Conservation (phyloP, 2,113 vertebrate species). For the Laticauda laticaudata region DNA sequence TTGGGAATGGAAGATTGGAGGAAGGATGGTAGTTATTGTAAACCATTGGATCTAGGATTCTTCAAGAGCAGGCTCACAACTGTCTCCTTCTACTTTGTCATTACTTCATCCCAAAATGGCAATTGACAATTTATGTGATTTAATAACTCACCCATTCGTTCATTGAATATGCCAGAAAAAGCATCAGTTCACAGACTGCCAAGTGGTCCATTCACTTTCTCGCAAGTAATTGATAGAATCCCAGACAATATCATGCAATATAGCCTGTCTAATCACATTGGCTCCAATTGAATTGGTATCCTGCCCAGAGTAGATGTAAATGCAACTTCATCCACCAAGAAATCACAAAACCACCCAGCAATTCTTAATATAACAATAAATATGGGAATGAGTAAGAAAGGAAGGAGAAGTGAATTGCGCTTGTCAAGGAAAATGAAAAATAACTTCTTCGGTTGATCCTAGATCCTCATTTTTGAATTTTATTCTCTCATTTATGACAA, state of each 20-base stretch:
- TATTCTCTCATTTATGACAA: background rate
- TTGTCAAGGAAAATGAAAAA: background rate
- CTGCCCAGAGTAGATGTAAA: background rate
- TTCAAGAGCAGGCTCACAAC: too few relatives aligned
- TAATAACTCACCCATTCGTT: background rate
- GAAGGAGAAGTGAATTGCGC: background rate
- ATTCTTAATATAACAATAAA: background rate
- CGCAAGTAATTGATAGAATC: background rate
- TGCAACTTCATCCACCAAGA: background rate
- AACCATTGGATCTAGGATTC: background rate
- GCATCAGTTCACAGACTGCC: background rate
- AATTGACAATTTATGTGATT: background rate
- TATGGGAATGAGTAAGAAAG: background rate
- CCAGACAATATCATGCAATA: background rate
- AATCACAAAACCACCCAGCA: background rate
- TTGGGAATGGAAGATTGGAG: background rate
- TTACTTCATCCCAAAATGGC: background rate
- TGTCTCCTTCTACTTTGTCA: background rate
- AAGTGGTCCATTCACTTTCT: background rate
- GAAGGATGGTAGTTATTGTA: background rate
- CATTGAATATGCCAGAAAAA: background rate
- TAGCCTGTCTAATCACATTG: background rate
- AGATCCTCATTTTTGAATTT: background rate
- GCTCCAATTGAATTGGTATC: background rate
- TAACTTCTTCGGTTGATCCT: background rate